These are phyloP conservation scores for Porites divaricata DNA, from an alignment of 92 coral and sea anemone genomes.

Conservation along the genomic window DNA sequence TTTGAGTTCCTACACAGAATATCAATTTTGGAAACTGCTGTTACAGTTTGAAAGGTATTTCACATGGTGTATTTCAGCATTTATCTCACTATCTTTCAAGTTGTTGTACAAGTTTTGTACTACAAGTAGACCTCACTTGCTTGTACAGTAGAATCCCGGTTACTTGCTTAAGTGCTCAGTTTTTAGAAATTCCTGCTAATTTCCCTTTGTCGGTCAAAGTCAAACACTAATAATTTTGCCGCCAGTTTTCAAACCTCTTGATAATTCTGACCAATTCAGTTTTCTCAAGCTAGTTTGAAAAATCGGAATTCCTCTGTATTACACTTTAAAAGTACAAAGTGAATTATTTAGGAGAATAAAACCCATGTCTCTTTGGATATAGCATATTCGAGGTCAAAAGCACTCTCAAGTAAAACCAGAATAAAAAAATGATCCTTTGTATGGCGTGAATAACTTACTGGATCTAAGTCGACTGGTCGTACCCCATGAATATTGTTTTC, in stretches of 20 bases:
- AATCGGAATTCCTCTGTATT: neutral
- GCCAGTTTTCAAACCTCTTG: neutral
- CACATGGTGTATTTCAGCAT: neutral
- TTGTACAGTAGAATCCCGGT: too few species aligned
- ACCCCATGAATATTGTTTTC: conserved; percentile 92
- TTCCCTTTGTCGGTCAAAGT: neutral
- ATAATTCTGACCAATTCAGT: too few species aligned
- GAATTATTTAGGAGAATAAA: too few species aligned
- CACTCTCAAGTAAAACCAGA: too few species aligned
- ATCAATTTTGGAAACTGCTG: neutral
- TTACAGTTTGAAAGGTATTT: neutral
- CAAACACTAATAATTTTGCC: neutral
- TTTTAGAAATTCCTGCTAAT: too few species aligned
- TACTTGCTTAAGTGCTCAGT: too few species aligned
- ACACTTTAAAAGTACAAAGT: neutral
- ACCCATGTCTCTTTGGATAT: too few species aligned
- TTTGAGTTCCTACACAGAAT: conserved; percentile 74
- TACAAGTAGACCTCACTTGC: too few species aligned
- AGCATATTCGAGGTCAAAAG: too few species aligned
- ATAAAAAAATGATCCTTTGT: too few species aligned
- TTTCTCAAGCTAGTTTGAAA: neutral
- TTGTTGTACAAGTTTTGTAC: too few species aligned
- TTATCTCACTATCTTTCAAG: too few species aligned
- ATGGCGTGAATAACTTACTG: conserved; percentile 62
- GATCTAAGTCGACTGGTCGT: conserved; percentile 91